These are phyloP conservation scores for Terrapene triunguis DNA, from an alignment of 2,113 vertebrate species.

Conservation along the genomic window DNA sequence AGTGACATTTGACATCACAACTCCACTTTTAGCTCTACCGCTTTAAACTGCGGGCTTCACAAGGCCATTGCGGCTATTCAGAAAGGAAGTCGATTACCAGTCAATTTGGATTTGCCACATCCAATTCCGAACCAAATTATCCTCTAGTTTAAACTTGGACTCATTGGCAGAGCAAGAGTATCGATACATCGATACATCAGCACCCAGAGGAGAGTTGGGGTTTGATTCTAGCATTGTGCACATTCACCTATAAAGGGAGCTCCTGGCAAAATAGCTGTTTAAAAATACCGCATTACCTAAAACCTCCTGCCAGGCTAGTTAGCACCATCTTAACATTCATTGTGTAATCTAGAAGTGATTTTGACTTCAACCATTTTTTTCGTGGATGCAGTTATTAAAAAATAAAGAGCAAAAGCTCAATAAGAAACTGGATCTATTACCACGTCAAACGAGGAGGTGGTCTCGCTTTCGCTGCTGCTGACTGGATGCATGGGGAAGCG, in stretches of 20 bases:
- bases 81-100: background rate
- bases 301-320: background rate
- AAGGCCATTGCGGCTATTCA: background rate
- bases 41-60: background rate
- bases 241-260: background rate
- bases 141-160: background rate
- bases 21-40: background rate
- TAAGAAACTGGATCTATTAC: background rate
- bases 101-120: background rate
- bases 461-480: too few species aligned
- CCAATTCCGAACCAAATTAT: background rate
- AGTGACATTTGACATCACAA: background rate
- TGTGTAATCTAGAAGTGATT: background rate
- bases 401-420: background rate
- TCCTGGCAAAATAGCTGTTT: background rate
- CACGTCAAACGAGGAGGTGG: background rate
- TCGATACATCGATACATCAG: background rate
- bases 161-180: background rate
- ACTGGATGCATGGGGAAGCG: background rate
- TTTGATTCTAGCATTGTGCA: background rate
- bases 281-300: background rate
- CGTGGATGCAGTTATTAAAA: accelerated
- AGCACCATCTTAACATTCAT: background rate
- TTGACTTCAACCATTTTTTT: background rate
- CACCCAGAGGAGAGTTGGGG: background rate